Base-by-base conservation (phyloP, 2,888 invertebrate genomes). In the Troilus luridus region DNA sequence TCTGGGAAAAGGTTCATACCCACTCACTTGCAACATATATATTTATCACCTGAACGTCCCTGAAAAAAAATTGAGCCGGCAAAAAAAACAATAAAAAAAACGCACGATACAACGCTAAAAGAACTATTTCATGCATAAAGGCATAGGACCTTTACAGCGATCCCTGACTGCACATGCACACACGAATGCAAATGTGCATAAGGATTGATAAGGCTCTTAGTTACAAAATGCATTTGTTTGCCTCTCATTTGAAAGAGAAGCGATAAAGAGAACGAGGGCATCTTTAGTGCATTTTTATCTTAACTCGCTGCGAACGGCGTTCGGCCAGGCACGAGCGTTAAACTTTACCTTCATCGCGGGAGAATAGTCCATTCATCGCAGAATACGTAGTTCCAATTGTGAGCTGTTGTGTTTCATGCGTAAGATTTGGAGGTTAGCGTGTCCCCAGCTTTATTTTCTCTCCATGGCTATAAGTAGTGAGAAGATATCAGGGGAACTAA, bases 211-310 rank as follows among this genome's bases (percentile, higher is more conserved):
- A 85, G 85, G 41, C 12, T 56, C 21, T 54, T 56, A 21, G 85
- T n/a, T 58, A 85, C 85, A 85, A 85, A 85, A 85, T 85, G 85
- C 85, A 85, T n/a, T 85, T 85, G 85, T 85, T 85, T 58, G 56
- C 54, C n/a, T 85, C 85, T 85, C 85, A 85, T 85, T 85, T 85
- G 85, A 85, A 85, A 85, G 85, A 56, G 85, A 85, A n/a, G 56
- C 85, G 85, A 85, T 85, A 85, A 85, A 54, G 21, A 6, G 56
- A 85, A 85, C 85, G 85, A 56, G 85, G 85, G 54, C 85, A 85
- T 85, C 85, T 85, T 85, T 85, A 85, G 85, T 85, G 56, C 85
- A n/a, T 85, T 85, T 85, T 85, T 85, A 85, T 85, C 85, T 85
- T 85, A 85, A 85, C 85, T 85, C 56, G n/a, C 85, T 85, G 10